Conservation (phyloP, 2,888 invertebrate species). For the Coelinius sp. region DNA sequence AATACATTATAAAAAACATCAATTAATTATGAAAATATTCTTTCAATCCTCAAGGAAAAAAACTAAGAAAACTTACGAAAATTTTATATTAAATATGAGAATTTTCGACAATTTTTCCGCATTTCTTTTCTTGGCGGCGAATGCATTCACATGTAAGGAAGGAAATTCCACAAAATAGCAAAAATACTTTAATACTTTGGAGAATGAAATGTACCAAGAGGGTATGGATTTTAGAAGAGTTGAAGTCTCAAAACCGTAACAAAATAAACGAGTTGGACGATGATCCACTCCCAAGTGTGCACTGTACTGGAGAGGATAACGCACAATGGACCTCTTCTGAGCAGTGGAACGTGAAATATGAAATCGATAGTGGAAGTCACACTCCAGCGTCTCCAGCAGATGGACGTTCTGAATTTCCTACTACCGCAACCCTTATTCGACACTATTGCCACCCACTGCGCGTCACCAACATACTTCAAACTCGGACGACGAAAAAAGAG, state of each 20-base stretch:
- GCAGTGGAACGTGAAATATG: conserved; percentile 57
- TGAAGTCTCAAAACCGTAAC: background rate
- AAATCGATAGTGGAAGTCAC: conserved; percentile 51
- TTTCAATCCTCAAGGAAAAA: no score
- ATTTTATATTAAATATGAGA: no score
- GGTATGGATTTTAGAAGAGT: background rate
- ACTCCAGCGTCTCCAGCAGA: conserved; percentile 32
- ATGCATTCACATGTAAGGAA: background rate
- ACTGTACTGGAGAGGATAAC: conserved; percentile 34
- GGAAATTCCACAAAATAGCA: background rate
- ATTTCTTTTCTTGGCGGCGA: background rate
- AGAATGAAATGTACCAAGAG: background rate
- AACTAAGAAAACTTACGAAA: no score
- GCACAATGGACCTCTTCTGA: conserved; percentile 48
- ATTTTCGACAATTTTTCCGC: background rate
- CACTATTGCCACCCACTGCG: conserved; percentile 13
- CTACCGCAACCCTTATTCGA: conserved; percentile 11
- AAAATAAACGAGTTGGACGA: background rate
- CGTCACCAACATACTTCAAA: conserved; percentile 2
- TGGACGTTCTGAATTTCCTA: conserved; percentile 35
- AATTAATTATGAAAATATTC: no score
- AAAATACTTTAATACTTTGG: background rate
- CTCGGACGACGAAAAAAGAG: background rate
- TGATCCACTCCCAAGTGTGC: conserved; percentile 25
- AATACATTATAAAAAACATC: no score